Conservation (phyloP, 2,113 vertebrate genomes). For the Telmatochromis brachygnathus region DNA sequence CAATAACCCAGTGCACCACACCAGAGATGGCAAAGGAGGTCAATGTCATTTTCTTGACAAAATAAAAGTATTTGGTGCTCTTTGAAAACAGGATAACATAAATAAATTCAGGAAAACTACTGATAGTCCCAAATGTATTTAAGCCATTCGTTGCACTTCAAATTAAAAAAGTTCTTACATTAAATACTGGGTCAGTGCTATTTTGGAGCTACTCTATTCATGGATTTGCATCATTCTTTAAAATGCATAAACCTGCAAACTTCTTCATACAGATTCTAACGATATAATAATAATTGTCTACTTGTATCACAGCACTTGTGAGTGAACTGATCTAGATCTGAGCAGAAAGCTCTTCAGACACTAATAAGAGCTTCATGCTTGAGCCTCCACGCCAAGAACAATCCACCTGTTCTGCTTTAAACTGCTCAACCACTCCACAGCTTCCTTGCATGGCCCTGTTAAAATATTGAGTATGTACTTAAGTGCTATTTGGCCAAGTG, state of each 20-base stretch:
- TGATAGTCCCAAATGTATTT: background rate
- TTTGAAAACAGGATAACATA: background rate
- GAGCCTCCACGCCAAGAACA: conserved; percentile 1
- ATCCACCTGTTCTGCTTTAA: conserved; percentile 58
- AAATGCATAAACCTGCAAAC: background rate
- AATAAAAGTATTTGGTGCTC: background rate
- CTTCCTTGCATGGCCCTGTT: conserved; percentile 63
- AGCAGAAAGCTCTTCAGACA: background rate
- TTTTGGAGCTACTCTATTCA: background rate
- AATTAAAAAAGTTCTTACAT: background rate
- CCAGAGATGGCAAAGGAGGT: background rate
- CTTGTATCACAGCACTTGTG: background rate
- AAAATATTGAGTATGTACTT: conserved; percentile 80
- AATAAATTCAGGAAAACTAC: background rate
- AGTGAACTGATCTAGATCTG: background rate
- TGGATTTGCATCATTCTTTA: background rate
- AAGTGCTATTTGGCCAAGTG: conserved; percentile 80
- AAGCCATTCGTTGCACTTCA: background rate
- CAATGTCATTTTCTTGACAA: background rate
- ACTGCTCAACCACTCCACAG: conserved; percentile 40
- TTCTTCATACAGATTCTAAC: background rate
- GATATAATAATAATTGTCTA: background rate
- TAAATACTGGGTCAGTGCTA: background rate
- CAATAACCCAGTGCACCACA: background rate
- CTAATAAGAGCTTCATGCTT: conserved; percentile 2